These are phyloP conservation scores for Carassius gibelio DNA, from an alignment of 2,113 vertebrate species.

Conservation along the genomic window DNA sequence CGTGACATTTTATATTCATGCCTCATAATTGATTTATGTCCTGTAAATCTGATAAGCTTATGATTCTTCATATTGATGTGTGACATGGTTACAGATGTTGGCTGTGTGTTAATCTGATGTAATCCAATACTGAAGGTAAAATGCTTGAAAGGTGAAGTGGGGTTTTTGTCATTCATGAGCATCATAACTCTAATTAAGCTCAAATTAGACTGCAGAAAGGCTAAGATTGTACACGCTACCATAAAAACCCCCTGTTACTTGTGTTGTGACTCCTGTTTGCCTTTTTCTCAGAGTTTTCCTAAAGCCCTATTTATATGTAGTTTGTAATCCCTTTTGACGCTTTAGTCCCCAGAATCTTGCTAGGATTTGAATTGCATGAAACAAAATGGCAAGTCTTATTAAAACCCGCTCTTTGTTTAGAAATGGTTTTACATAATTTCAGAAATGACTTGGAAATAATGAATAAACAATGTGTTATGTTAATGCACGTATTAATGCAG, in stretches of 20 bases:
- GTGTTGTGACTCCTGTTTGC: background rate
- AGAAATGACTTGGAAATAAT: slow-evolving; percentile 77
- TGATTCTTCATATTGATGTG: background rate
- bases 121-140: background rate
- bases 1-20: background rate
- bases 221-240: background rate
- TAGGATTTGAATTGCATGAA: slow-evolving; percentile 81
- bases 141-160: background rate
- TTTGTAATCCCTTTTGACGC: slow-evolving; percentile 70
- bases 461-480: slow-evolving; percentile 81
- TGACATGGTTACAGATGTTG: background rate
- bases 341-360: slow-evolving; percentile 65
- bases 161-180: background rate
- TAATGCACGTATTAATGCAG: slow-evolving; percentile 81
- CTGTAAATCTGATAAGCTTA: background rate
- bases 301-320: slow-evolving; percentile 5
- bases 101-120: background rate
- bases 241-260: background rate
- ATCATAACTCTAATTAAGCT: background rate
- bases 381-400: slow-evolving; percentile 80
- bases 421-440: slow-evolving; percentile 81
- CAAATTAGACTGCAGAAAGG: background rate
- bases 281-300: slow-evolving; percentile 1
- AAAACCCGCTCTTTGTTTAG: slow-evolving; percentile 77
- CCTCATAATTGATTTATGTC: background rate